Base-by-base conservation (phyloP, 2,888 invertebrate genomes). In the Chironomus riparius region DNA sequence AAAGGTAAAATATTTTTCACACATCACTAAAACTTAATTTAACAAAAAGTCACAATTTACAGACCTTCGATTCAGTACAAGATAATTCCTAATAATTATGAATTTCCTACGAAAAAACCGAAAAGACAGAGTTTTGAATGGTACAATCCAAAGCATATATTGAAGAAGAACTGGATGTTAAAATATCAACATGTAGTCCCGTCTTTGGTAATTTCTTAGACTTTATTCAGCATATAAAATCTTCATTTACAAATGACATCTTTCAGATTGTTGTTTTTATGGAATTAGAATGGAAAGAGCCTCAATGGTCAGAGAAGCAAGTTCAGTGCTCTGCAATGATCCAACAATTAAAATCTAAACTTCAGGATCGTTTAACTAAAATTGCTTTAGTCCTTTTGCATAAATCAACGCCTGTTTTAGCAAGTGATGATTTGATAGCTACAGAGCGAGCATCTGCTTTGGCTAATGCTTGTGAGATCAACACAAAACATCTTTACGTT, bases 281-380 rank as follows among this genome's bases (percentile, higher is more conserved):
- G 83, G 98, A 99, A 81, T 88, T 98, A 82, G 98, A 98, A 84
- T 99, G 98, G 98, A 94, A 95, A 82, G 97, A 98, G 84, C 86
- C 89, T 0, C 89, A 91, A 78, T 98, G 98, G 97, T 92, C 92
- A 79, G 98, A 98, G 79, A 97, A 94, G 82, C 94, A 95, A 81
- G 91, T 94, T 80, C 97, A 97, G 83, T 97, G 97, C 84, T 93
- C 95, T 7, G 93, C 93, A 0, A 88, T 92, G 80, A 92, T 98
- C 47, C 94, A 96, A 82, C 90, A 91, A 0, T 87, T 93, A 77
- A 88, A 89, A 85, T 89, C 85, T 77, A 79, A 81, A 2, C 77
- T 84, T 47, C 84, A 84, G 78, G 81, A 83, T 76, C 82, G 85
- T 15, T 81, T 83, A 77, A 92, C 92, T 6, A 88, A 92, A 78